These are phyloP conservation scores for Labrus mixtus DNA, from an alignment of 2,113 vertebrate genomes.

Conservation along the genomic window DNA sequence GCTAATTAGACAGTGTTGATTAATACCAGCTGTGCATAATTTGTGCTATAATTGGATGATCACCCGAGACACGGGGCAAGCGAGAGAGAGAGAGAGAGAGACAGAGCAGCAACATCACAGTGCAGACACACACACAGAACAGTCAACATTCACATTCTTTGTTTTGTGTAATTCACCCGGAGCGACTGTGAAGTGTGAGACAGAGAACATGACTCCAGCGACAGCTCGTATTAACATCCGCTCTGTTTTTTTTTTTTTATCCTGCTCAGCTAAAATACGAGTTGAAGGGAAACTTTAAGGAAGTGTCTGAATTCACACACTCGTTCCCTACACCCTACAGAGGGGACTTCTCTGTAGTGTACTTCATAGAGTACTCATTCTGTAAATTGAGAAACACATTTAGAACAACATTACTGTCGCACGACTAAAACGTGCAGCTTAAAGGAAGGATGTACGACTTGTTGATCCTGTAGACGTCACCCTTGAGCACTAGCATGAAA, in stretches of 20 bases:
- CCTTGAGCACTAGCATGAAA: too few species aligned
- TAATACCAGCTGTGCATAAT: constrained; percentile 74
- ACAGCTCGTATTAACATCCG: neutral
- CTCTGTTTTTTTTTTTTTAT: neutral
- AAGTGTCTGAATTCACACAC: too few species aligned
- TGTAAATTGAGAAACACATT: too few species aligned
- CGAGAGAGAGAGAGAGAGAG: neutral
- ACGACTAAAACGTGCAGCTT: too few species aligned
- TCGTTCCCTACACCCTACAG: too few species aligned
- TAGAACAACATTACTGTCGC: too few species aligned
- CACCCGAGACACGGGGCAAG: constrained; percentile 39
- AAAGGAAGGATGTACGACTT: too few species aligned
- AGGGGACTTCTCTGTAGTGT: too few species aligned
- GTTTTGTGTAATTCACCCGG: neutral
- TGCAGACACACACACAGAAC: neutral
- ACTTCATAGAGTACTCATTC: too few species aligned
- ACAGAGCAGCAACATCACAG: neutral
- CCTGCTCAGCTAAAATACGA: neutral
- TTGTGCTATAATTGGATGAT: constrained; percentile 68
- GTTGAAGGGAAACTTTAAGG: neutral
- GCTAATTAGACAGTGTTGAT: constrained; percentile 76
- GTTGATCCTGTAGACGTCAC: too few species aligned
- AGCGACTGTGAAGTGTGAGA: neutral
- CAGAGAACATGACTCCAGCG: neutral
- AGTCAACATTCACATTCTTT: neutral